Percentiles rank a stretch among this genome's conserved stretches.
phyloP scores from a whole-genome alignment of 2,797 vertebrate species.

The Molothrus ater region DNA sequence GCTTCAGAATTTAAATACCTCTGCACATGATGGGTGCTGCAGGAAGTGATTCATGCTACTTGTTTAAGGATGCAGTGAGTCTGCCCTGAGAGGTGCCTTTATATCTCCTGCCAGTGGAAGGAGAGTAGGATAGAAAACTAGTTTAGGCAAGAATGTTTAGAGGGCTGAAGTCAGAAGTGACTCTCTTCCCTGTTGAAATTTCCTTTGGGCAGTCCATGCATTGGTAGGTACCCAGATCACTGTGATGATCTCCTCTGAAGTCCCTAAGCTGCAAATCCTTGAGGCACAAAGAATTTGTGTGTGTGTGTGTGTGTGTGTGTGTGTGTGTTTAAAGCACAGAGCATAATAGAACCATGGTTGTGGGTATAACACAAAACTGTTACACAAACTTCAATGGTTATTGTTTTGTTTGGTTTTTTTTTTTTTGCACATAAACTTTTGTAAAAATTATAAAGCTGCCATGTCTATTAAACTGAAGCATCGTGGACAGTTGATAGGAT shows the following conservation, averaged over 20 bases:
- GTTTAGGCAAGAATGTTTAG: neutral
- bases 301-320: neutral
- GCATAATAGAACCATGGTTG: neutral
- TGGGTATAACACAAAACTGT: neutral
- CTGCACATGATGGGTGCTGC: neutral
- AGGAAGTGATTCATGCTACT: neutral
- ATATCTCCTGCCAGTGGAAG: neutral
- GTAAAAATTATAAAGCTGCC: neutral
- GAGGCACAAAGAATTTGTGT: neutral
- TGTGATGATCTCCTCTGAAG: neutral
- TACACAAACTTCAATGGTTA: neutral
- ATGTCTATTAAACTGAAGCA: neutral
- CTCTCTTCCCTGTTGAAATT: neutral
- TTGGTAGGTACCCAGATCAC: neutral
- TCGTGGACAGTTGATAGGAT: neutral
- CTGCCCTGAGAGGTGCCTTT: neutral
- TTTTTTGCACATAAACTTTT: neutral
- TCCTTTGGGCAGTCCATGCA: accelerated
- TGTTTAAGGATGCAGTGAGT: neutral
- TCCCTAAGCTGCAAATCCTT: neutral
- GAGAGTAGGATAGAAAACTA: neutral
- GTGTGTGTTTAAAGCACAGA: neutral
- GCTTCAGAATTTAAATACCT: neutral
- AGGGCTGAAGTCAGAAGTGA: neutral
- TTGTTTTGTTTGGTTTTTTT: neutral